Conservation (phyloP, 2,113 vertebrate species). For the Nipponia nippon region DNA sequence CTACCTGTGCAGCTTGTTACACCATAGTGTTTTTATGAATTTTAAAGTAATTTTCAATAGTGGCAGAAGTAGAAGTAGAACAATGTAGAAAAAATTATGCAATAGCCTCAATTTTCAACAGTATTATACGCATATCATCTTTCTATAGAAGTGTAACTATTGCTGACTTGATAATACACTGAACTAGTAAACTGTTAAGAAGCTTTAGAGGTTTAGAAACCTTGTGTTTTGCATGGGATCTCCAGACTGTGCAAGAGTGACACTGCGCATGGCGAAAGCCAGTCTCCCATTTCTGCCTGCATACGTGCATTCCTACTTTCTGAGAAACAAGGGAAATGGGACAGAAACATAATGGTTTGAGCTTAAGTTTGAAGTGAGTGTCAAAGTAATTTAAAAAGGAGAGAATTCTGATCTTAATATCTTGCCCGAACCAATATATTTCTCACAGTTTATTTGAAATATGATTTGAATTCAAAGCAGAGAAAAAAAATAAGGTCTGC, state of each 20-base stretch:
- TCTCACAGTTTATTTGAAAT: conserved; percentile 37
- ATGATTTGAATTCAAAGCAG: conserved; percentile 21
- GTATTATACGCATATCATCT: background rate
- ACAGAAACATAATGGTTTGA: conserved; percentile 55
- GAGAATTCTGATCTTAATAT: conserved; percentile 50
- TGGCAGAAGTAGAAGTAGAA: background rate
- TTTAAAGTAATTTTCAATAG: background rate
- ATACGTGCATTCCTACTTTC: conserved; percentile 21
- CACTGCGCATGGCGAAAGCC: conserved; percentile 5
- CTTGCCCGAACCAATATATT: conserved; percentile 42
- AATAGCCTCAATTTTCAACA: background rate
- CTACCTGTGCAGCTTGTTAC: background rate
- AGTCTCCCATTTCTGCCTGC: conserved; percentile 41
- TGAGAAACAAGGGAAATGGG: conserved; percentile 59
- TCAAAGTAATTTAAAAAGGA: conserved; percentile 59
- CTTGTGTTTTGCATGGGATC: background rate
- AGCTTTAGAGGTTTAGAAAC: conserved; percentile 20
- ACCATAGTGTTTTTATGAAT: background rate
- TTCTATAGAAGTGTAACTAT: background rate
- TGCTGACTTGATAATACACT: background rate
- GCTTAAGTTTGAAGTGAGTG: conserved; percentile 54
- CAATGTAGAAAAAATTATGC: background rate
- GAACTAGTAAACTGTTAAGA: background rate
- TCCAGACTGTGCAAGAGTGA: background rate
- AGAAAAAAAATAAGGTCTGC: background rate